Percentiles rank a stretch among this genome's conserved stretches.
Evolutionary conservation across 2,113 vertebrate genomes (phyloP).

Genomic region (Neomonachus schauinslandi): DNA sequence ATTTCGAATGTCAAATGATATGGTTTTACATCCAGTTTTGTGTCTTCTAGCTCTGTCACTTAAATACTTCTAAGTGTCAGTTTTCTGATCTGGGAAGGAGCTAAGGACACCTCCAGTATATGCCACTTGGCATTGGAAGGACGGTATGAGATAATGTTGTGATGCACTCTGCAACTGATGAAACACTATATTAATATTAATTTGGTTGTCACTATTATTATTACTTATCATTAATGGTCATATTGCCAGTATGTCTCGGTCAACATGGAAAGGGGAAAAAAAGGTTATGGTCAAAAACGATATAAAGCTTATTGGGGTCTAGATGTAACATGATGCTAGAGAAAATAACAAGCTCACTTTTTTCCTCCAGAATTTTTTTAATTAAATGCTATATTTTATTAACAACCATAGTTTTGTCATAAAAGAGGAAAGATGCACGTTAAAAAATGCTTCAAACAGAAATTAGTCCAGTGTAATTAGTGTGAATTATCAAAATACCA

Average conservation of each 20-base stretch:
- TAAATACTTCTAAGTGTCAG: not conserved
- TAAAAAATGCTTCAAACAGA: constrained; percentile 43
- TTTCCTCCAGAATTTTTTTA: not conserved
- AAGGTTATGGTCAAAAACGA: not conserved
- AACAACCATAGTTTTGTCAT: constrained; percentile 29
- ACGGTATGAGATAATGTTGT: not conserved
- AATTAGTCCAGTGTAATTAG: constrained; percentile 64
- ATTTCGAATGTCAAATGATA: not conserved
- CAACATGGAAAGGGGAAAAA: not conserved
- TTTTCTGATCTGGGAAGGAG: not conserved
- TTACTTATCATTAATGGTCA: not conserved
- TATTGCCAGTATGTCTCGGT: not conserved
- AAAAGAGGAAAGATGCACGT: not conserved
- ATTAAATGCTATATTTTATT: constrained; percentile 54
- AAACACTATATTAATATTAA: not conserved
- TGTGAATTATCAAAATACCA: constrained; percentile 64
- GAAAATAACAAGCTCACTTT: constrained; percentile 33
- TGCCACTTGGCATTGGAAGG: not conserved
- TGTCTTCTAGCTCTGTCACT: not conserved
- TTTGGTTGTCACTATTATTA: not conserved
- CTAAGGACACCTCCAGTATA: not conserved
- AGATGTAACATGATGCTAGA: not conserved
- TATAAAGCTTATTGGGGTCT: not conserved
- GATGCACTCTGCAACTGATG: not conserved
- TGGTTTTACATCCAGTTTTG: not conserved